Evolutionary conservation across 92 coral and sea anemone species (phyloP), one percentile per base, ranked within the genome.

Genomic region (Meandrina meandrites): DNA sequence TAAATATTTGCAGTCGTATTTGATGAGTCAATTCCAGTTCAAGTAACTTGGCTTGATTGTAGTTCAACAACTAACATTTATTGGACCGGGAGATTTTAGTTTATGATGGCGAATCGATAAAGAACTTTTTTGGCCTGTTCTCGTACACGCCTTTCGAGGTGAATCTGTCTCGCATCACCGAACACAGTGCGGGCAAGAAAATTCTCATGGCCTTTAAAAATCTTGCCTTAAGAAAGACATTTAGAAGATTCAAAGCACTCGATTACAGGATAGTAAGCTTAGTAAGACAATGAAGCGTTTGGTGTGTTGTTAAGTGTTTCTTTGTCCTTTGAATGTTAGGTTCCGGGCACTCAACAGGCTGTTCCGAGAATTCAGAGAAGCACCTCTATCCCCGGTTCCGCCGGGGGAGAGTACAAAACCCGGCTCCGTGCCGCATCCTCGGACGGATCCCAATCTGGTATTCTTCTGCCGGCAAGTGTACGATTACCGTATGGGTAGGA

Each of bases 391-490:
- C 57, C 99, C 98, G 47, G 98, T 96, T 7, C 99, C 99, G 24
- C 99, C 99, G 1, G 98, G 93, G 51, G 96, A 97, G 79, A 86
- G 94, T 31, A 90, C 99, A 12, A 91, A 90, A 75, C 96, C 97
- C 66, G 97, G 96, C 71, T 93, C 95, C 42, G 91, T 92, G 8
- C 96, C 98, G 10, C 94, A 98, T 19, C 92, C 95, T 24, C 92
- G 94, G 67, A 92, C 98, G 8, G 98, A 97, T 75, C 99, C 99
- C 7, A 92, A 88, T 72, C 92, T 97, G 30, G 98, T 97, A 60
- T 97, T 97, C 90, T 97, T 97, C 85, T 97, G 99, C 86, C 98
- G 99, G 74, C 98, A 97, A 89, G 93, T 97, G 64, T 97, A 97
- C 76, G 99, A 97, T 79, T 92, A 92, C 90, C 92, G 98, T 79